Evolutionary conservation across 1,140 invertebrate genomes (phyloP).

Genomic region (Adoxophyes honmai): DNA sequence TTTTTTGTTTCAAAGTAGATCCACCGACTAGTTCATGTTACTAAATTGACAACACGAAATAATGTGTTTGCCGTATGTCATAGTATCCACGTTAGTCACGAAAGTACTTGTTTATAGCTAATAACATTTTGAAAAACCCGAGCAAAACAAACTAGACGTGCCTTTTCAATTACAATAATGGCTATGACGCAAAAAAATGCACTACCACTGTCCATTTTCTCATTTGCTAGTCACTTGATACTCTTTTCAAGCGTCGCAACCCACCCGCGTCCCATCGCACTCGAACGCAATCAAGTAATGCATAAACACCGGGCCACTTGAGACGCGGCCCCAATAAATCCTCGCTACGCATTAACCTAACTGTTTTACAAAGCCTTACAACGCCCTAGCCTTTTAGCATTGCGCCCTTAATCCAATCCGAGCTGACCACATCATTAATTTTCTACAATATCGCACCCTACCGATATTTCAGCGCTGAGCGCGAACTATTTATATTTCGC

Average conservation of each 20-base stretch:
- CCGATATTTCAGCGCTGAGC: conserved; percentile 64
- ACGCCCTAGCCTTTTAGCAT: conserved; percentile 56
- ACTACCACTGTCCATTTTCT: conserved; percentile 38
- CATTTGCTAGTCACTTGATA: conserved; percentile 28
- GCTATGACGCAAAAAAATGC: conserved; percentile 1
- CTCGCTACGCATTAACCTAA: conserved; percentile 46
- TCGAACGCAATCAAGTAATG: conserved; percentile 31
- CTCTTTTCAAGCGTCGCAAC: neutral
- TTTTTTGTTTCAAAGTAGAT: too few species aligned
- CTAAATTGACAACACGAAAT: too few species aligned
- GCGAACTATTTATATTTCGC: conserved; percentile 71
- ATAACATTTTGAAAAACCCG: too few species aligned
- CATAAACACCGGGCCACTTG: conserved; percentile 12
- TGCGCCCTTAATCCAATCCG: conserved; percentile 61
- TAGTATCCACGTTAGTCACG: too few species aligned
- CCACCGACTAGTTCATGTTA: too few species aligned
- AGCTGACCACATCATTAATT: conserved; percentile 74
- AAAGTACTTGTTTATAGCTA: too few species aligned
- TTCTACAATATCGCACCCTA: conserved; percentile 67
- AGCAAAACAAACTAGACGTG: too few species aligned
- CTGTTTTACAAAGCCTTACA: conserved; percentile 59
- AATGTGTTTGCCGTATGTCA: too few species aligned
- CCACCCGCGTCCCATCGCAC: conserved; percentile 5
- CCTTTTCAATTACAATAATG: too few species aligned
- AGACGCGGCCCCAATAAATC: conserved; percentile 27